Evolutionary conservation across 2,888 invertebrate species (phyloP).

Genomic region (Euclidia mi): DNA sequence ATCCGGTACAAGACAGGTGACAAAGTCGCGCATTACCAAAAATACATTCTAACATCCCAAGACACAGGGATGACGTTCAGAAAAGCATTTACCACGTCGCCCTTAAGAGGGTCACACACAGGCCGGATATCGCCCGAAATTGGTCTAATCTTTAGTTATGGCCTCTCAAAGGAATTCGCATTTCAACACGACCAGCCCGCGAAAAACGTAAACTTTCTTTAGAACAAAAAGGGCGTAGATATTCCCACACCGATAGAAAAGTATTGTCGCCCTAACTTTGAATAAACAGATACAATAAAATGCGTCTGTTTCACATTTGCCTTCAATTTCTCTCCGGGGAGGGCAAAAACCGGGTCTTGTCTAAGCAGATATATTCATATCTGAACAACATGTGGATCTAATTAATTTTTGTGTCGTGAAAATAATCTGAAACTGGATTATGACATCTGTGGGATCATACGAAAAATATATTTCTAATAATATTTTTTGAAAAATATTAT

Average conservation of each 20-base stretch:
- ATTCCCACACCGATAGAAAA: conserved; percentile 52
- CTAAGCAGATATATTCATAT: conserved; percentile 45
- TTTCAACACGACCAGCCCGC: conserved; percentile 55
- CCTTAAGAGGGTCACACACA: conserved; percentile 72
- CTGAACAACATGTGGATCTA: conserved; percentile 39
- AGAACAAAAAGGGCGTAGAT: conserved; percentile 39
- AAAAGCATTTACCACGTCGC: conserved; percentile 74
- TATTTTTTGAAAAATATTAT: too few species aligned
- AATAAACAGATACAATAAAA: conserved; percentile 65
- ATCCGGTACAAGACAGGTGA: conserved; percentile 22
- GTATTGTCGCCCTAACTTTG: conserved; percentile 59
- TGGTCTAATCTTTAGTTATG: conserved; percentile 81
- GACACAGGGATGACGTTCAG: conserved; percentile 69
- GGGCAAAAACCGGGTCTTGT: conserved; percentile 36
- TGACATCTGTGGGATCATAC: conserved; percentile 2
- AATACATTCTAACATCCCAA: conserved; percentile 53
- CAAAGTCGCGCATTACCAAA: conserved; percentile 35
- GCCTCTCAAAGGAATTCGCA: conserved; percentile 66
- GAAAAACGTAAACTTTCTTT: conserved; percentile 45
- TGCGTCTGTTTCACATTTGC: conserved; percentile 60
- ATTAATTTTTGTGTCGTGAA: conserved; percentile 29
- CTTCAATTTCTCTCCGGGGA: conserved; percentile 58
- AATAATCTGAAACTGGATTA: conserved; percentile 1
- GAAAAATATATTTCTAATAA: too few species aligned
- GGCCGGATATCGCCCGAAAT: conserved; percentile 73